Base-by-base conservation (phyloP, 2,113 vertebrate species). In the Orientallactaga bullata region DNA sequence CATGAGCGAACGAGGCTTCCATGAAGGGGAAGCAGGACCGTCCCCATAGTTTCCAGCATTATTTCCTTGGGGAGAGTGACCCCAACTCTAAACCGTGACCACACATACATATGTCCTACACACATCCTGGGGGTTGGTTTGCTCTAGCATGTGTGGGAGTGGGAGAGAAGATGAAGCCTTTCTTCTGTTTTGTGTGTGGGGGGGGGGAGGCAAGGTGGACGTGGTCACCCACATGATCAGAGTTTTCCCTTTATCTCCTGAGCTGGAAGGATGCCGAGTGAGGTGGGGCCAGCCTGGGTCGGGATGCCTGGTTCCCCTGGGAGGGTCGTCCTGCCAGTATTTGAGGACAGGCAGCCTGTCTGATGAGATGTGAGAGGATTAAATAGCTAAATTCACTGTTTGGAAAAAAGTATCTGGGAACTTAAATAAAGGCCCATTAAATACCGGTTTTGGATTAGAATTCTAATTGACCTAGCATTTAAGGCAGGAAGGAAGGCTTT, bases 371-470 rank as follows among this genome's bases (percentile, higher is more conserved):
- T 74, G n/a, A 21, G 47, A 39, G 72, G 94, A 85, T 94, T 69
- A 73, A 92, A 7, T 0, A 51, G 78, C 72, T 87, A 15, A 23
- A 73, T 78, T 91, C 90, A 72, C 51, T 63, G 12, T 88, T 91
- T 90, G 79, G 92, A 35, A 42, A 93, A 47, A 88, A 60, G 47
- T 30, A 81, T 84, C 91, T 84, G 66, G 66, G 89, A 94, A 90
- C n/a, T 81, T 92, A 37, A 85, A 88, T 90, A 78, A 86, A 94
- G 69, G 66, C 42, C 81, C 89, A 73, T 95, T 92, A 89, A 86
- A 78, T 93, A n/a, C 83, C 47, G 32, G 92, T 79, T 94, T 78
- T 26, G 47, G 89, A 81, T 94, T 82, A 95, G 84, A 78, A 20
- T 89, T 55, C 63, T 82, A 94, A 87, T 92, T 92, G 91, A 87